phyloP scores from a whole-genome alignment of 92 coral and sea anemone genomes.

The Umimayanthus kanabou region DNA sequence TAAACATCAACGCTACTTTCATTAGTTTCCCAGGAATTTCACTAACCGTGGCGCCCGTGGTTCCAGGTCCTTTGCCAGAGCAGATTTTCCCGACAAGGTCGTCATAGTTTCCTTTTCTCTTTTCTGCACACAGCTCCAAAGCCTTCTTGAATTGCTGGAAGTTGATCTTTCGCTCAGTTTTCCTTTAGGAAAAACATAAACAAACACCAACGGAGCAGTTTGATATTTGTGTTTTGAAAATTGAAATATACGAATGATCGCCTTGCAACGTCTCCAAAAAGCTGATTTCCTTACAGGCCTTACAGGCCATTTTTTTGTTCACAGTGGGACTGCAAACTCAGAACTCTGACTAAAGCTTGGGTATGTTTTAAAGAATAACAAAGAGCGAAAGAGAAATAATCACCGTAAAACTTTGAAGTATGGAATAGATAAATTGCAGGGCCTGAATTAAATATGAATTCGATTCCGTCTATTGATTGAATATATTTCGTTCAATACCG shows the following conservation, averaged over 20 bases:
- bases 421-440: too few relatives aligned
- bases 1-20: neutral
- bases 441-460: too few relatives aligned
- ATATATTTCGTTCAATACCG: too few relatives aligned
- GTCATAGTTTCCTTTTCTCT: conserved; percentile 35
- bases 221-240: neutral
- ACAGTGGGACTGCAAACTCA: neutral
- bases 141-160: conserved; percentile 51
- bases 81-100: conserved; percentile 31
- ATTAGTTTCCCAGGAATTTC: neutral
- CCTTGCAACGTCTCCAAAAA: neutral
- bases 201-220: neutral
- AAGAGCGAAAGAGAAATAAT: too few relatives aligned
- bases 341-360: too few relatives aligned
- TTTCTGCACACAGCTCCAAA: conserved; percentile 46
- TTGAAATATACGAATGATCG: neutral
- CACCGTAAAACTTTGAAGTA: too few relatives aligned
- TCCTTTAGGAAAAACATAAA: conserved; percentile 27
- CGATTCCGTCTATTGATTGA: too few relatives aligned
- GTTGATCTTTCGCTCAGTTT: conserved; percentile 59
- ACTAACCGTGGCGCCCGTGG: conserved; percentile 53
- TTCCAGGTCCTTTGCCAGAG: conserved; percentile 52
- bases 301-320: too few relatives aligned
- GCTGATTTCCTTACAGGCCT: neutral
- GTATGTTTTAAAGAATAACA: too few relatives aligned